These are phyloP conservation scores for Thaleichthys pacificus DNA, from an alignment of 2,797 vertebrate species.

Conservation along the genomic window DNA sequence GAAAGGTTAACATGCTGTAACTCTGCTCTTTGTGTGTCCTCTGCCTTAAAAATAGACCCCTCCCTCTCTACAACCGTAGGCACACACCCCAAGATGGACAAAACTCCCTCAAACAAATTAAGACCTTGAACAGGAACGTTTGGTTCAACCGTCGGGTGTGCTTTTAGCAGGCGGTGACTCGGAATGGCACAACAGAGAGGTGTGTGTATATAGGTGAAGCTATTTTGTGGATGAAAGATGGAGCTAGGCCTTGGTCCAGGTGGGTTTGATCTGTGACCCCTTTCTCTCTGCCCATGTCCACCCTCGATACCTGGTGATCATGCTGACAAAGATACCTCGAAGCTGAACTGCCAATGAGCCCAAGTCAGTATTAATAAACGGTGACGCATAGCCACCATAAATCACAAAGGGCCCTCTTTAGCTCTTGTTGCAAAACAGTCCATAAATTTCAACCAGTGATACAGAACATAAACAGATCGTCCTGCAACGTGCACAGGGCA, in stretches of 20 bases:
- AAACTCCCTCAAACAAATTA: constrained; percentile 27
- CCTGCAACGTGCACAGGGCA: constrained; percentile 8
- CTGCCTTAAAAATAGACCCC: constrained; percentile 51
- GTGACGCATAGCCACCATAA: constrained; percentile 42
- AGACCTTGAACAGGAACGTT: constrained; percentile 4
- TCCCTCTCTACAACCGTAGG: constrained; percentile 5
- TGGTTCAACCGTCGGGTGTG: not conserved
- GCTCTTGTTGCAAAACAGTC: constrained; percentile 43
- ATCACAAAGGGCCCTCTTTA: constrained; percentile 39
- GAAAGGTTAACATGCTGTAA: constrained; percentile 46
- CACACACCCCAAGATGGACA: constrained; percentile 14
- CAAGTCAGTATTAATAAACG: constrained; percentile 43
- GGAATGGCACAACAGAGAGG: not conserved
- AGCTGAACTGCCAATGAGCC: constrained; percentile 23
- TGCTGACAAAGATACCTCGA: constrained; percentile 19
- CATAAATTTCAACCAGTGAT: constrained; percentile 40
- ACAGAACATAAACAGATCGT: constrained; percentile 12
- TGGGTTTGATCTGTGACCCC: not conserved
- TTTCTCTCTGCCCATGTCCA: not conserved
- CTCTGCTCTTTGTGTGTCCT: constrained; percentile 31
- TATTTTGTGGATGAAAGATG: not conserved
- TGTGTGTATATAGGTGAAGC: not conserved
- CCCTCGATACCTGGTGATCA: constrained; percentile 40
- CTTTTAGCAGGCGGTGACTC: not conserved
- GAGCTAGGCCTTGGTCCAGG: not conserved